These are phyloP conservation scores for Carcina quercana DNA, from an alignment of 2,888 invertebrate genomes.

Conservation along the genomic window DNA sequence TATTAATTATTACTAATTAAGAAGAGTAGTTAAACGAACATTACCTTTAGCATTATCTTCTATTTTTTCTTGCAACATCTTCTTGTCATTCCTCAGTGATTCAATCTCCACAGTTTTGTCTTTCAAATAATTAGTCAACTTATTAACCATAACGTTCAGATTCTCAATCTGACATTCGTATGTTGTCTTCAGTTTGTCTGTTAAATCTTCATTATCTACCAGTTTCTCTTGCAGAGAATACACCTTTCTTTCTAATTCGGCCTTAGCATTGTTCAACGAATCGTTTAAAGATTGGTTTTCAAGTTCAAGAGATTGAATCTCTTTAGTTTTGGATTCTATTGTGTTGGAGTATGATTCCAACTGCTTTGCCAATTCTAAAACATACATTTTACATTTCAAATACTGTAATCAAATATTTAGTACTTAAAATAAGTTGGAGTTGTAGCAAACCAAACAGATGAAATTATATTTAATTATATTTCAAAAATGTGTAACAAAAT, in stretches of 20 bases:
- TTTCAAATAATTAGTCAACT: slow-evolving; percentile 43
- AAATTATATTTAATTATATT: neutral
- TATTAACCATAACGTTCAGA: slow-evolving; percentile 44
- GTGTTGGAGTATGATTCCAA: slow-evolving; percentile 23
- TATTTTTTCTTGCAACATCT: slow-evolving; percentile 26
- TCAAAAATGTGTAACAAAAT: neutral
- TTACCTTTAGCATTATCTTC: slow-evolving; percentile 37
- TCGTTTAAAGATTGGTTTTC: slow-evolving; percentile 38
- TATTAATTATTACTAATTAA: neutral
- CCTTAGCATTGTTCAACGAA: slow-evolving; percentile 40
- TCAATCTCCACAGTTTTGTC: slow-evolving; percentile 45
- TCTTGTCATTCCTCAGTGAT: slow-evolving; percentile 33
- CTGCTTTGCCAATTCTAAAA: slow-evolving; percentile 32
- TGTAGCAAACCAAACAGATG: no score
- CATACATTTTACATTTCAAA: no score
- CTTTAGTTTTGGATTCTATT: slow-evolving; percentile 28
- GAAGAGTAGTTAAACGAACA: neutral
- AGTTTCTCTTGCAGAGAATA: slow-evolving; percentile 49
- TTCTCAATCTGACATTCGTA: slow-evolving; percentile 50
- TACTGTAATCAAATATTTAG: no score
- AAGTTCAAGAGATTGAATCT: slow-evolving; percentile 31
- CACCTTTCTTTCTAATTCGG: slow-evolving; percentile 44
- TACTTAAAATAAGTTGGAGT: no score
- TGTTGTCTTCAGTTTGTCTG: slow-evolving; percentile 42
- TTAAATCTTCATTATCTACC: slow-evolving; percentile 40